phyloP scores from a whole-genome alignment of 2,113 vertebrate species.

The Oryzias celebensis region DNA sequence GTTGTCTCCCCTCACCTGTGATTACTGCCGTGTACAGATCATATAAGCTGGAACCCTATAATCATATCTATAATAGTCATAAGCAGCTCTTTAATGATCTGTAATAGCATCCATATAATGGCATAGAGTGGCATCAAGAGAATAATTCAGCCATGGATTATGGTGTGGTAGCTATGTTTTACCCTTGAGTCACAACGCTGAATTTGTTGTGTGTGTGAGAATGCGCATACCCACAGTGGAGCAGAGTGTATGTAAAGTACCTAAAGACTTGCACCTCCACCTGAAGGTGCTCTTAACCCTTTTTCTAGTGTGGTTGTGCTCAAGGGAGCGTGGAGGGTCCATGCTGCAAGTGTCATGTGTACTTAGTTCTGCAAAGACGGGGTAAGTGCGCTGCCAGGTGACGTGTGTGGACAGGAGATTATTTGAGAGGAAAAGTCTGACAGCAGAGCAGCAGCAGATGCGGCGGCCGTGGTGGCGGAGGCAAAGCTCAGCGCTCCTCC shows the following conservation, averaged over 20 bases:
- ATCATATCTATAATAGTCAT: conserved; percentile 73
- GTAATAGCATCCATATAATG: conserved; percentile 75
- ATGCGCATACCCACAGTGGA: conserved; percentile 57
- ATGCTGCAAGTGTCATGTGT: conserved; percentile 61
- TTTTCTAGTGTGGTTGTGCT: conserved; percentile 44
- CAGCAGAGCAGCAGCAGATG: conserved; percentile 40
- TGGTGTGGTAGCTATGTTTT: conserved; percentile 67
- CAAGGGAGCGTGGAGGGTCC: conserved; percentile 51
- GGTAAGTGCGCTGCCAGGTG: conserved; percentile 43
- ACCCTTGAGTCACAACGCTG: conserved; percentile 77
- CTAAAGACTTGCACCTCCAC: conserved; percentile 66
- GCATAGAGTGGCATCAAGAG: conserved; percentile 72
- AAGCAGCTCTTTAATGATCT: conserved; percentile 73
- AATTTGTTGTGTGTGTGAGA: conserved; percentile 63
- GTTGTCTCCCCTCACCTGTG: conserved; percentile 75
- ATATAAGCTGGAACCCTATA: conserved; percentile 71
- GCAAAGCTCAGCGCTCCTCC: conserved; percentile 54
- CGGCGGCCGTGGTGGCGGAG: conserved; percentile 5
- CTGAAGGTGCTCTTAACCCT: conserved; percentile 78
- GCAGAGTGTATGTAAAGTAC: conserved; percentile 68
- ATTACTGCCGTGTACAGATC: conserved; percentile 73
- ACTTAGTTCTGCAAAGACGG: conserved; percentile 54
- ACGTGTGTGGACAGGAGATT: conserved; percentile 50
- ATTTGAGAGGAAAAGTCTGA: conserved; percentile 52
- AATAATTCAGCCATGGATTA: conserved; percentile 74